These are phyloP conservation scores for Pollenia amentaria DNA, from an alignment of 2,888 invertebrate species.

Conservation along the genomic window DNA sequence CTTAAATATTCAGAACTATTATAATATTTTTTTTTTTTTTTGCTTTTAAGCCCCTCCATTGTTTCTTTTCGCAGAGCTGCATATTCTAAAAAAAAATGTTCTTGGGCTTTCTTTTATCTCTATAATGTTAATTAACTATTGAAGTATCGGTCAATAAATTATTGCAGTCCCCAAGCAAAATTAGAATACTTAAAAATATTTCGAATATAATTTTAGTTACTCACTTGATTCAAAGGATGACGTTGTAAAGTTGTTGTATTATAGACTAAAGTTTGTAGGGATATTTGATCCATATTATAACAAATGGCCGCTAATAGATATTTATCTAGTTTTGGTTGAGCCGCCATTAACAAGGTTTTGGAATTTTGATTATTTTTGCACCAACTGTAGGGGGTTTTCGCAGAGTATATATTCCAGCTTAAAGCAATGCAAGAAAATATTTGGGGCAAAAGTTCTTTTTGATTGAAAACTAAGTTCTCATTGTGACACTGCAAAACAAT, in stretches of 20 bases:
- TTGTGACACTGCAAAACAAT: neutral
- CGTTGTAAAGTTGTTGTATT: neutral
- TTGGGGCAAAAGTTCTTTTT: neutral
- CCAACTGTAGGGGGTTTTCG: constrained; percentile 16
- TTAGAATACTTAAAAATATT: neutral
- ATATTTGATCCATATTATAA: constrained; percentile 16
- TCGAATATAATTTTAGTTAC: neutral
- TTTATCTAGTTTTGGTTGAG: neutral
- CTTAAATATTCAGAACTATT: too few species aligned
- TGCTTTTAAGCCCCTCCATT: too few species aligned
- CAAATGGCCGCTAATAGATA: constrained; percentile 37
- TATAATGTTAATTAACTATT: too few species aligned
- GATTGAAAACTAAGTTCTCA: neutral
- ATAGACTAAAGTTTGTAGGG: constrained; percentile 34
- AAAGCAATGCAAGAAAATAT: neutral
- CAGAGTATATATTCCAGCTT: constrained; percentile 1
- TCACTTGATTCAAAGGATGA: neutral
- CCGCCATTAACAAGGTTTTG: constrained; percentile 28
- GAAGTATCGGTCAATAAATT: too few species aligned
- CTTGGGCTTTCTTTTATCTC: too few species aligned
- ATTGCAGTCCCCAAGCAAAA: too few species aligned
- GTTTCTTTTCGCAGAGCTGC: too few species aligned
- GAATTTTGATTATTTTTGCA: constrained; percentile 39
- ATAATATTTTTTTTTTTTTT: too few species aligned
- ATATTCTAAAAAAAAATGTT: too few species aligned